Conservation (phyloP, 2,888 invertebrate genomes). For the Quadroppia sp. region DNA sequence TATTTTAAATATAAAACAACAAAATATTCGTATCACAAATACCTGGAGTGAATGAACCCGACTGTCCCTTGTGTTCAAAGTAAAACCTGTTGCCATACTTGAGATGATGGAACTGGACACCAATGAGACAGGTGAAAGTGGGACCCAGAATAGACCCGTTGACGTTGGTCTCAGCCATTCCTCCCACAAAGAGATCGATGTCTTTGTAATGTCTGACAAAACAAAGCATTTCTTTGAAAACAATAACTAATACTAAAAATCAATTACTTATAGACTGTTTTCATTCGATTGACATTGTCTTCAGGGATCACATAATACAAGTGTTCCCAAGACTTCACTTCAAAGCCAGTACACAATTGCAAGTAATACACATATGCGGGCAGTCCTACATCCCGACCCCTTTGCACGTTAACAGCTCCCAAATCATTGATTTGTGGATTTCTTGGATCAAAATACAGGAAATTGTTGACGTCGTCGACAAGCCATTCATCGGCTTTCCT, state of each 20-base stretch:
- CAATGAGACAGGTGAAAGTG: conserved; percentile 39
- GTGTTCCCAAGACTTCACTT: conserved; percentile 29
- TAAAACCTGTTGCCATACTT: conserved; percentile 40
- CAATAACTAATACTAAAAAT: too few relatives aligned
- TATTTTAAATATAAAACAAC: neutral
- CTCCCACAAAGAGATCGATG: conserved; percentile 41
- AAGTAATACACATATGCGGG: conserved; percentile 38
- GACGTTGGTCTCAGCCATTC: conserved; percentile 24
- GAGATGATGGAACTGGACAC: conserved; percentile 39
- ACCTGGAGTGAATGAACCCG: conserved; percentile 39
- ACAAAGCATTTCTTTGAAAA: too few relatives aligned
- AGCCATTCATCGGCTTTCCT: conserved; percentile 19
- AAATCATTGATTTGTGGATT: conserved; percentile 6
- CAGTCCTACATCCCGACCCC: conserved; percentile 39
- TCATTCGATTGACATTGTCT: conserved; percentile 11
- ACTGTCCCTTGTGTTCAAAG: conserved; percentile 36
- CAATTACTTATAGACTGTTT: conserved; percentile 40
- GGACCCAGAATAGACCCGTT: conserved; percentile 36
- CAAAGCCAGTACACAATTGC: conserved; percentile 35
- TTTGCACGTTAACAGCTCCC: conserved; percentile 35
- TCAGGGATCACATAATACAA: conserved; percentile 31
- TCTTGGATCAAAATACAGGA: neutral
- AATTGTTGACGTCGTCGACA: conserved; percentile 26
- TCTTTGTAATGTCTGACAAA: conserved; percentile 41
- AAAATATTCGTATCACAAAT: neutral